Percentiles rank a stretch among this genome's conserved stretches.
These are phyloP conservation scores for Brachionus asplanchnoidis DNA, from an alignment of 1,140 invertebrate species.

Conservation along the genomic window DNA sequence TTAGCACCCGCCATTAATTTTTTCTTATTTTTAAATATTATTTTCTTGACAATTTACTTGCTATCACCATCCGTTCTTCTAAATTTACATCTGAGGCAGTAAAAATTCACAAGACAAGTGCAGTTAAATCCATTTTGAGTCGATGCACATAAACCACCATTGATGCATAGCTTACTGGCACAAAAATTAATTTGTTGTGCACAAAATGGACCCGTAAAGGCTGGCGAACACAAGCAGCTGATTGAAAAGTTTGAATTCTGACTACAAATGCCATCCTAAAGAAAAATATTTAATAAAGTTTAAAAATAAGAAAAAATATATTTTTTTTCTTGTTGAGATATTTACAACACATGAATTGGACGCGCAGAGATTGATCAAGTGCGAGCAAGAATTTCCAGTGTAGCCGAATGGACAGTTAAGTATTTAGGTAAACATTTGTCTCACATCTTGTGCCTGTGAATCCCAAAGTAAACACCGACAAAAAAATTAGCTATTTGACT, in stretches of 20 bases:
- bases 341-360: conserved; percentile 58
- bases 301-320: not conserved
- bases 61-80: conserved; percentile 13
- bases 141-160: conserved; percentile 44
- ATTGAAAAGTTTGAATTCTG: too few relatives aligned
- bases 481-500: conserved; percentile 67
- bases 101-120: conserved; percentile 9
- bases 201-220: conserved; percentile 60
- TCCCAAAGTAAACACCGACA: conserved; percentile 60
- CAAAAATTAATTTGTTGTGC: conserved; percentile 88
- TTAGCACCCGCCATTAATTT: too few relatives aligned
- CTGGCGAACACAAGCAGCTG: conserved; percentile 45
- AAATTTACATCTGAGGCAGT: conserved; percentile 40
- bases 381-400: conserved; percentile 60
- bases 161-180: conserved; percentile 73
- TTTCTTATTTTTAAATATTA: not conserved
- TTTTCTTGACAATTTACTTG: too few relatives aligned
- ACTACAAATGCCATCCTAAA: conserved; percentile 17
- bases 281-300: not conserved
- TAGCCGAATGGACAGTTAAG: conserved; percentile 69
- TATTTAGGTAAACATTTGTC: conserved; percentile 38
- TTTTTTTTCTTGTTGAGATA: not conserved
- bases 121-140: conserved; percentile 47
- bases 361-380: conserved; percentile 84
- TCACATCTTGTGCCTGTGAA: conserved; percentile 28